Evolutionary conservation across 2,888 invertebrate species (phyloP).

Genomic region (Amitus sp.): DNA sequence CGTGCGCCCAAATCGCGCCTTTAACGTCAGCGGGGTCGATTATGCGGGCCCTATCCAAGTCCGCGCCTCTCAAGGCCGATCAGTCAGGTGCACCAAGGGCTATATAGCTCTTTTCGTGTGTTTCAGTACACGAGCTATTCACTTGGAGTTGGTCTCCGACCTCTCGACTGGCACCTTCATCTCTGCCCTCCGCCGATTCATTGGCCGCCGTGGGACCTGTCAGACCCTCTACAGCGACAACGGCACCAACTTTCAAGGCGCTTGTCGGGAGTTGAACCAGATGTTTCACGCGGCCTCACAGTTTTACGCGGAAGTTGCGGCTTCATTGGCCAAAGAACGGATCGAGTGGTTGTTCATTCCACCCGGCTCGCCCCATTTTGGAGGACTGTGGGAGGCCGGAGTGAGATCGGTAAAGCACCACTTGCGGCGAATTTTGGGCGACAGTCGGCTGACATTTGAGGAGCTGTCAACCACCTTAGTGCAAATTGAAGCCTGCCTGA

Average conservation of each 20-base stretch:
- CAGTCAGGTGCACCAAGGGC: background rate
- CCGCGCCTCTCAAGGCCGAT: background rate
- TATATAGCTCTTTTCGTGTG: constrained; percentile 5
- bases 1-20: background rate
- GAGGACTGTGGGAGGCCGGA: background rate
- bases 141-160: background rate
- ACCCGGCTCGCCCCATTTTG: background rate
- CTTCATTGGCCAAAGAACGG: background rate
- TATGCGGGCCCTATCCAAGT: constrained; percentile 9
- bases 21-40: constrained; percentile 2
- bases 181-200: background rate
- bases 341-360: background rate
- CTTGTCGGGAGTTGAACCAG: background rate
- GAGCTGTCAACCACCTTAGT: background rate
- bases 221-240: background rate
- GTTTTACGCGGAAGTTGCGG: background rate
- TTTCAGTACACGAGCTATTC: background rate
- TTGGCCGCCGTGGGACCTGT: background rate
- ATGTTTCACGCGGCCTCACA: background rate
- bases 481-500: constrained; percentile 1
- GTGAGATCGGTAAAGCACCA: background rate
- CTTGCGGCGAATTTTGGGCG: background rate
- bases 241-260: constrained; percentile 1
- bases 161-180: background rate
- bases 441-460: background rate